Conservation (phyloP, 1,140 invertebrate species). For the Sminthurinus signatus region DNA sequence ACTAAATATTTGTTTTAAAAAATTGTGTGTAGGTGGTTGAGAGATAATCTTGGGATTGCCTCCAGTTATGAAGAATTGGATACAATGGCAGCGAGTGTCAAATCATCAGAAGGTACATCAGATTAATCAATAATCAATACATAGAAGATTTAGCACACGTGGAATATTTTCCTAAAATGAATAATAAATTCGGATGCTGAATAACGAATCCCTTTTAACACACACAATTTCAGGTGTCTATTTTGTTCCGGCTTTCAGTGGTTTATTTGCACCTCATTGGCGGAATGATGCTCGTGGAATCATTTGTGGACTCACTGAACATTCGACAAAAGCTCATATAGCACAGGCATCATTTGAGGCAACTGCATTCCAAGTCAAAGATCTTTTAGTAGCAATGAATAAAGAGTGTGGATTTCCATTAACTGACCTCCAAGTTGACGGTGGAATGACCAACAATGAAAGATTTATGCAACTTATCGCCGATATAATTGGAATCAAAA, state of each 20-base stretch:
- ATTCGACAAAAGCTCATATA: constrained; percentile 86
- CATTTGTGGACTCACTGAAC: constrained; percentile 91
- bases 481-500: constrained; percentile 74
- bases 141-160: too few relatives aligned
- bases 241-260: constrained; percentile 91
- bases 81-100: constrained; percentile 62
- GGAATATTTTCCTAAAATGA: too few relatives aligned
- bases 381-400: constrained; percentile 59
- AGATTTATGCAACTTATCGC: constrained; percentile 91
- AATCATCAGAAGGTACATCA: constrained; percentile 71
- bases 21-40: too few relatives aligned
- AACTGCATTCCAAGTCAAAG: constrained; percentile 88
- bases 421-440: constrained; percentile 79
- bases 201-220: too few relatives aligned
- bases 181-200: too few relatives aligned
- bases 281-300: constrained; percentile 81
- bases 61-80: constrained; percentile 67
- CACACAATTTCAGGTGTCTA: too few relatives aligned
- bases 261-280: constrained; percentile 93
- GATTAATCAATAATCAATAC: too few relatives aligned
- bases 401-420: constrained; percentile 76
- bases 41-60: constrained; percentile 77
- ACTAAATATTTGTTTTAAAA: background rate
- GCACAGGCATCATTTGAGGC: constrained; percentile 88
- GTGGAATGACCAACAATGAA: constrained; percentile 81